phyloP scores from a whole-genome alignment of 1,140 invertebrate species.

The Brachionus plicatilis region DNA sequence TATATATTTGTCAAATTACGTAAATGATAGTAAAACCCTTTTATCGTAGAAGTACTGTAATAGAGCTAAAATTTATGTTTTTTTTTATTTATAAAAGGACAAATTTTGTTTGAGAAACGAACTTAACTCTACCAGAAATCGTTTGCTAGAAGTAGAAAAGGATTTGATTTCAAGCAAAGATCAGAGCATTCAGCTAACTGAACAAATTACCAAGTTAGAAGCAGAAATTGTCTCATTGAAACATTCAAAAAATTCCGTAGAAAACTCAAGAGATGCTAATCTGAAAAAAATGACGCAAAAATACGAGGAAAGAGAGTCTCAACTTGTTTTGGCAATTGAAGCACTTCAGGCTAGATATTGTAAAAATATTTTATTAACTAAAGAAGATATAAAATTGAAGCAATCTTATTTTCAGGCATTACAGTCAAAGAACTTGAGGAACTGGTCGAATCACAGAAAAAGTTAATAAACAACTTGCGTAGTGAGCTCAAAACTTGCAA shows the following conservation, averaged over 20 bases:
- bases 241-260: slow-evolving; percentile 15
- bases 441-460: slow-evolving; percentile 34
- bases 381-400: background rate
- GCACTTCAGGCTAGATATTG: slow-evolving; percentile 21
- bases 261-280: background rate
- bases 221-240: background rate
- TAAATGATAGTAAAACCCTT: no score
- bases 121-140: slow-evolving; percentile 34
- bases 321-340: background rate
- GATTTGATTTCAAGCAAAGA: background rate
- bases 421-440: slow-evolving; percentile 39
- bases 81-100: background rate
- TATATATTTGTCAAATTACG: no score
- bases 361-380: background rate
- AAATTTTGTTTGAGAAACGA: slow-evolving; percentile 39
- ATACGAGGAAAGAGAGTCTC: slow-evolving; percentile 9
- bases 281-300: background rate
- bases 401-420: background rate
- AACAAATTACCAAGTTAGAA: slow-evolving; percentile 19
- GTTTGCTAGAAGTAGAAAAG: slow-evolving; percentile 28
- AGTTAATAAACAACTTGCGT: slow-evolving; percentile 3
- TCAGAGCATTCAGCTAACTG: background rate
- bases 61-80: no score
- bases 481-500: background rate
- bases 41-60: no score